Percentiles rank a stretch among this genome's conserved stretches.
Conservation (phyloP, 2,797 vertebrate species). For the Ceyx erithaca region DNA sequence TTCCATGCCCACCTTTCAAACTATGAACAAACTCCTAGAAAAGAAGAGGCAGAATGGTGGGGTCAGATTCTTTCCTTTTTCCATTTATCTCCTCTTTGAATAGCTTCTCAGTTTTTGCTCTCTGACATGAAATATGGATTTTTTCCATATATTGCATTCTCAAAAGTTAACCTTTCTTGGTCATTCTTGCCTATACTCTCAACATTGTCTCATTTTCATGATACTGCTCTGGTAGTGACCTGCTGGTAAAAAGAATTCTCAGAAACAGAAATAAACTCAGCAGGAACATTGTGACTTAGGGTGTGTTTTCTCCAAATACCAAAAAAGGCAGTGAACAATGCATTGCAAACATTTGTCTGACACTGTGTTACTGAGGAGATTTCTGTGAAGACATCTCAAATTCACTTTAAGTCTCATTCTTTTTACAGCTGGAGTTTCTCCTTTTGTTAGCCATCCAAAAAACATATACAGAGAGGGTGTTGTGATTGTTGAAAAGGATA, state of each 20-base stretch:
- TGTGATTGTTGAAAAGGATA: not conserved
- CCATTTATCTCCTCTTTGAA: not conserved
- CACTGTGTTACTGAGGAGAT: slow-evolving; percentile 3
- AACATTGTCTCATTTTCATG: slow-evolving; percentile 37
- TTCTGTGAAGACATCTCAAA: slow-evolving; percentile 21
- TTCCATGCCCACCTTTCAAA: not conserved
- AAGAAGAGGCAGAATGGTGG: not conserved
- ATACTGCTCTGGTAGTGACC: not conserved
- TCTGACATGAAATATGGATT: not conserved
- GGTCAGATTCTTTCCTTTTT: not conserved
- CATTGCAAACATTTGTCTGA: slow-evolving; percentile 23
- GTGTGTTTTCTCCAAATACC: slow-evolving; percentile 41
- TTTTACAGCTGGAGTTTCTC: slow-evolving; percentile 34
- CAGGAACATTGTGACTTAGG: slow-evolving; percentile 25
- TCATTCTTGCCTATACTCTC: not conserved
- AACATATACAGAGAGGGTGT: not conserved
- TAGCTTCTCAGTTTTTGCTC: not conserved
- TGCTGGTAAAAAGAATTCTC: slow-evolving; percentile 48
- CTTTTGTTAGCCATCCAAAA: slow-evolving; percentile 29
- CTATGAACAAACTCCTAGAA: not conserved
- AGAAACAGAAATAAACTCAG: slow-evolving; percentile 55
- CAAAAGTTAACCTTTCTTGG: slow-evolving; percentile 5
- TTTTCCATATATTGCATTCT: slow-evolving; percentile 8
- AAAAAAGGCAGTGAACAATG: slow-evolving; percentile 14
- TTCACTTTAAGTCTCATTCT: slow-evolving; percentile 30